Evolutionary conservation across 2,113 vertebrate species (phyloP), one percentile per base, ranked within the genome.

Genomic region (Ahaetulla prasina): DNA sequence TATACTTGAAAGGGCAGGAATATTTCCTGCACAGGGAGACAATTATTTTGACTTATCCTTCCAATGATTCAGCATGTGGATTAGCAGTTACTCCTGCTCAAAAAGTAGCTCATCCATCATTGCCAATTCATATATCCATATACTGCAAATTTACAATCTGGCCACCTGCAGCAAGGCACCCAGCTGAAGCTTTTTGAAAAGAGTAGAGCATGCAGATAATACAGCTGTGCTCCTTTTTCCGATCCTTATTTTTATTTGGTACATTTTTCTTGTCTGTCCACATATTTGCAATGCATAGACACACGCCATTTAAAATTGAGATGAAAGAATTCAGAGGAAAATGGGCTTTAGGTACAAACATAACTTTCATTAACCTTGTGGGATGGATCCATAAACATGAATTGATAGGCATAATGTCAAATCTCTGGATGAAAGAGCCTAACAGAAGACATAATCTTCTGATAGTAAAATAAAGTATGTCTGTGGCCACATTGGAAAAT

Each of bases 31-130:
- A 95, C 94, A 92, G 94, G 53, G 92, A 93, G 89, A 91, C 86
- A 96, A 89, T 86, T 10, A 39, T 90, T 95, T 94, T 94, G 94
- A 93, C 63, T 95, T 93, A 57, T 92, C 94, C 96, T 94, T 96
- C 94, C 89, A 95, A 43, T 93, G 93, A 96, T 93, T 91, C 18
- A 8, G 90, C 84, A 39, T 94, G 91, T 10, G 14, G 94, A 95
- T 95, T 94, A 93, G 93, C 94, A 39, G 89, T 87, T 93, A 93
- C 92, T 95, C 93, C 88, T 93, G 60, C 95, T 87, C 11, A 11
- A 90, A 94, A 94, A 89, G 91, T 93, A 95, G 80, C 87, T 95
- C 94, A 94, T 93, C 94, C 68, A 80, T 97, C 95, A 96, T 94
- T 93, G 87, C 74, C 63, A 90, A 90, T 94, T 96, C 92, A 80